Evolutionary conservation across 2,113 vertebrate species (phyloP), one percentile per base, ranked within the genome.

Genomic region (Bubo blakistoni): DNA sequence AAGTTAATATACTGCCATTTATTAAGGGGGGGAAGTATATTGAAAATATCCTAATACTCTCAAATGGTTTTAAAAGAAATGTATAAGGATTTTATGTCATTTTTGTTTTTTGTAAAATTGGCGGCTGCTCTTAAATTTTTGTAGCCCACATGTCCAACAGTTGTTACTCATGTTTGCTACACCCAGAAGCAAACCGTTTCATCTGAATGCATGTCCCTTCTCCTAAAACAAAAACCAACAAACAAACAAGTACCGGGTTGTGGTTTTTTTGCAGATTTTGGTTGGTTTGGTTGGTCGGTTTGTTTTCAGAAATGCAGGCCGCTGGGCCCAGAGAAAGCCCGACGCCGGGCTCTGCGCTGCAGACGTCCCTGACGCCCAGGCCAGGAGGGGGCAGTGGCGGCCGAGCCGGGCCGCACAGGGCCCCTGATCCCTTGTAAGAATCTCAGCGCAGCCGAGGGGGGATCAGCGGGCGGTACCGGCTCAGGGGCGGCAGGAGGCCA

Each of bases 131-230:
- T 40, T 18, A 46, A 2, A 10, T 67, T 51, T 42, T 47, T 18
- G 8, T 10, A 59, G 52, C 5, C 11, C 6, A 0, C 1, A 0
- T 10, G 21, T 51, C 25, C 32, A 16, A 6, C 12, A 25, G 15
- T 36, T 21, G 36, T 13, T 40, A 15, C 2, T 20, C 4, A 7
- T 0, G 1, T 61, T 79, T 4, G 2, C 42, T 24, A 13, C 27
- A 15, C 10, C 9, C 20, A 29, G 21, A 62, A 55, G 40, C n/a
- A 9, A 57, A 32, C 5, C 2, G 46, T 2, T 5, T 21, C 32
- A 59, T 38, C 30, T 7, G 32, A 63, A 11, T 34, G 8, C 20
- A 4, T 17, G 3, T 36, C n/a, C 34, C 42, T 46, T n/a, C n/a
- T 11, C 25, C 11, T 6, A 1, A 27, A 34, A 0, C 44, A 7